These are phyloP conservation scores for Acrobasis suavella DNA, from an alignment of 2,888 invertebrate species.

Conservation along the genomic window DNA sequence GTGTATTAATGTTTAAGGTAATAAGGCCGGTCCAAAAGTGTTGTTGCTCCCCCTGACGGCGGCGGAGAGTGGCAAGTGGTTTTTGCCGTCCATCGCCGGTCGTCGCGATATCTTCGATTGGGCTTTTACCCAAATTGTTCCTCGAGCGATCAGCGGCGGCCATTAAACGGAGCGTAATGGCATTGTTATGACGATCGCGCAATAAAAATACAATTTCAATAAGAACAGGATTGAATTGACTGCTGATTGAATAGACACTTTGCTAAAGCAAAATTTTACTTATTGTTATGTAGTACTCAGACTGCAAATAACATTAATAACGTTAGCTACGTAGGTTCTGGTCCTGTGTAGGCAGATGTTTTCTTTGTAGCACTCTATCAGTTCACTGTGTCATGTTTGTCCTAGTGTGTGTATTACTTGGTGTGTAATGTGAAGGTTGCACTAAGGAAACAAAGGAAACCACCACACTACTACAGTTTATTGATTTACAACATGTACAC, in stretches of 20 bases:
- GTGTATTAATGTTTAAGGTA: too few relatives aligned
- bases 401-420: too few relatives aligned
- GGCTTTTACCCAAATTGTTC: conserved; percentile 19
- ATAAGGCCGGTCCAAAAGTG: too few relatives aligned
- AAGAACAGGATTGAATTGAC: neutral
- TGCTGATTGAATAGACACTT: conserved; percentile 4
- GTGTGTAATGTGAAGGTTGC: too few relatives aligned
- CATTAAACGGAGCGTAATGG: neutral
- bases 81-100: neutral
- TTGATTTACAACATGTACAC: too few relatives aligned
- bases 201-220: neutral
- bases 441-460: too few relatives aligned
- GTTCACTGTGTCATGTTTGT: too few relatives aligned
- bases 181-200: neutral
- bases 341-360: too few relatives aligned
- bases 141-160: neutral
- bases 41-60: neutral
- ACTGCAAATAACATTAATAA: too few relatives aligned
- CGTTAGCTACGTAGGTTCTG: too few relatives aligned
- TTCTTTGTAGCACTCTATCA: too few relatives aligned
- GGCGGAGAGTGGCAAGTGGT: neutral
- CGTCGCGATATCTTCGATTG: conserved; percentile 15
- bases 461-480: too few relatives aligned
- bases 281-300: neutral
- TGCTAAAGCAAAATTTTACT: neutral